These are phyloP conservation scores for Antechinus stuartii DNA, from an alignment of 2,113 vertebrate genomes.

Conservation along the genomic window DNA sequence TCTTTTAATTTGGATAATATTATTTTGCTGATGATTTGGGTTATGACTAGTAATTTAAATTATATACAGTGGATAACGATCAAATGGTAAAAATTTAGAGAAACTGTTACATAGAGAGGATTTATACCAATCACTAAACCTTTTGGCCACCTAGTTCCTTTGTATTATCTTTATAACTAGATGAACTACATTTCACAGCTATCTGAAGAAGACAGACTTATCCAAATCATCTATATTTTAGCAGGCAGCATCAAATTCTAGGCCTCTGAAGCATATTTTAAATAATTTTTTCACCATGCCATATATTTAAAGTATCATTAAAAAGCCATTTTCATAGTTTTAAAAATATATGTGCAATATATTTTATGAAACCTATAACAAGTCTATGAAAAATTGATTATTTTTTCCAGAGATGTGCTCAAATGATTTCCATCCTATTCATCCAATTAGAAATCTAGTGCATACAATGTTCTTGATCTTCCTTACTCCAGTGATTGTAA, in stretches of 20 bases:
- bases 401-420: slow-evolving; percentile 70
- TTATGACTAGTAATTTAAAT: slow-evolving; percentile 42
- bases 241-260: slow-evolving; percentile 63
- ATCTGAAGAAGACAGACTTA: slow-evolving; percentile 64
- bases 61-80: slow-evolving; percentile 8
- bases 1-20: neutral
- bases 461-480: slow-evolving; percentile 54
- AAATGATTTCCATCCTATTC: slow-evolving; percentile 71
- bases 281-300: slow-evolving; percentile 39
- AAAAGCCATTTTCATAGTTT: slow-evolving; percentile 65
- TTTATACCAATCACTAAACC: slow-evolving; percentile 62
- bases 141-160: slow-evolving; percentile 42
- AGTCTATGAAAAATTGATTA: slow-evolving; percentile 80
- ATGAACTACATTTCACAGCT: slow-evolving; percentile 57
- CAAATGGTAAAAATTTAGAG: slow-evolving; percentile 40
- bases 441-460: slow-evolving; percentile 55
- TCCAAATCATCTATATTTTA: slow-evolving; percentile 71
- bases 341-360: slow-evolving; percentile 66
- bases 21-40: neutral
- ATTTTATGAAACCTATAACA: slow-evolving; percentile 75
- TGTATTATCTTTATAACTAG: slow-evolving; percentile 55
- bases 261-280: slow-evolving; percentile 61
- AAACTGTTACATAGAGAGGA: slow-evolving; percentile 34
- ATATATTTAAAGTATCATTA: slow-evolving; percentile 74
- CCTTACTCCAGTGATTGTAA: slow-evolving; percentile 49